Base-by-base conservation (phyloP, 2,888 invertebrate species). In the Ophioninae sp. region DNA sequence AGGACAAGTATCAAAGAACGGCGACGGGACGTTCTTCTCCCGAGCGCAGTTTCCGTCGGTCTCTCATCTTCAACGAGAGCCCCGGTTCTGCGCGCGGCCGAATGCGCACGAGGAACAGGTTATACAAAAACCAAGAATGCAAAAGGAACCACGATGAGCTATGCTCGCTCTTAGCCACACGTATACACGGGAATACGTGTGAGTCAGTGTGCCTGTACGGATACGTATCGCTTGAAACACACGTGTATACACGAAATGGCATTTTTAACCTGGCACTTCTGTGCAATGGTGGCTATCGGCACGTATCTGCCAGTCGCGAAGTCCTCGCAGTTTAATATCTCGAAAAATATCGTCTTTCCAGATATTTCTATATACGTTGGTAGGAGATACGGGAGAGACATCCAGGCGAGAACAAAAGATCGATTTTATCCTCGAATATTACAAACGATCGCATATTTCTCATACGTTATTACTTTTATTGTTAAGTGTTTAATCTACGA, bases 111-210 rank as follows among this genome's bases (percentile, higher is more conserved):
- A 22, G 79, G 79, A 84, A 84, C 84, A 84, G 84, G 84, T 84
- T 84, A 84, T 84, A 84, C 84, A 79, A 84, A 84, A 84, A 81
- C 84, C 81, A 84, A 84, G 84, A 84, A 84, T 84, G 84, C 84
- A 84, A 84, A 84, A 84, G 84, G 84, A 84, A 84, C 84, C 84
- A 84, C 84, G 84, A 84, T 84, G 81, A 81, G 74, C 73, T 83
- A 83, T 78, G 78, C 81, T 79, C 79, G 69, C 77, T 71, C 78
- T 77, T 77, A 65, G 63, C 77, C 10, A 30, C 68, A 56, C 63
- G 61, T 67, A 63, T 20, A 76, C 41, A 76, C 22, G 64, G 30
- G 30, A 51, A 39, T 58, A 41, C 37, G 23, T 37, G 39, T 44
- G 23, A 23, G 67, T 39, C 20, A 6, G 63, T 23, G 17, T n/a